Conservation (phyloP, 1,140 invertebrate species). For the Halyomorpha halys region DNA sequence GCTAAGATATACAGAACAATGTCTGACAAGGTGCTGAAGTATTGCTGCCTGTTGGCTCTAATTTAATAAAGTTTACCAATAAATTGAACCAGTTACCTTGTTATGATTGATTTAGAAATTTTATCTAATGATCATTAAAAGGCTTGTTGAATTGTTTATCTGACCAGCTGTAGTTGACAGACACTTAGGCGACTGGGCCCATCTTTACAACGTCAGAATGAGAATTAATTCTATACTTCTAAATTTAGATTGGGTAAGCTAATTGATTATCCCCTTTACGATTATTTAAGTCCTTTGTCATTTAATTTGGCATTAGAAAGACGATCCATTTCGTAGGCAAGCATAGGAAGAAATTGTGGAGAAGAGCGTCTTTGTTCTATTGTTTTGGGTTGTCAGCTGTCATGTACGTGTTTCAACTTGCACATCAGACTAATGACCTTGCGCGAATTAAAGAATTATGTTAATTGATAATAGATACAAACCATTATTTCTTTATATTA, state of each 20-base stretch:
- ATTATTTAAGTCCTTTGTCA: too few relatives aligned
- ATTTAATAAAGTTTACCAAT: too few relatives aligned
- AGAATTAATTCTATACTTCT: not conserved
- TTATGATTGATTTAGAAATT: too few relatives aligned
- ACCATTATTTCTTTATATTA: not conserved
- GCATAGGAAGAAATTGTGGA: too few relatives aligned
- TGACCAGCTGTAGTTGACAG: slow-evolving; percentile 20
- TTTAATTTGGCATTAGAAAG: too few relatives aligned
- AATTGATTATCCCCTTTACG: not conserved
- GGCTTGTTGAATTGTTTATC: not conserved
- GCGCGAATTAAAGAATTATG: not conserved
- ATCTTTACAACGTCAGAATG: slow-evolving; percentile 1
- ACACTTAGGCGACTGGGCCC: slow-evolving; percentile 3
- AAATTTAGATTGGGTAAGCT: slow-evolving; percentile 16
- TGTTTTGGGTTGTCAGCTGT: slow-evolving; percentile 24
- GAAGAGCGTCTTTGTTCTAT: slow-evolving; percentile 18
- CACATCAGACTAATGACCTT: slow-evolving; percentile 14
- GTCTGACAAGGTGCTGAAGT: not conserved
- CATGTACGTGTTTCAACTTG: slow-evolving; percentile 18
- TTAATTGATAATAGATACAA: not conserved
- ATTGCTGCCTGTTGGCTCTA: not conserved
- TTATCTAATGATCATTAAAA: too few relatives aligned
- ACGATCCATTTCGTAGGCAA: too few relatives aligned
- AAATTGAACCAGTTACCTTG: too few relatives aligned
- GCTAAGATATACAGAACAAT: slow-evolving; percentile 14